Base-by-base conservation (phyloP, 2,113 vertebrate species). In the Nestor notabilis region DNA sequence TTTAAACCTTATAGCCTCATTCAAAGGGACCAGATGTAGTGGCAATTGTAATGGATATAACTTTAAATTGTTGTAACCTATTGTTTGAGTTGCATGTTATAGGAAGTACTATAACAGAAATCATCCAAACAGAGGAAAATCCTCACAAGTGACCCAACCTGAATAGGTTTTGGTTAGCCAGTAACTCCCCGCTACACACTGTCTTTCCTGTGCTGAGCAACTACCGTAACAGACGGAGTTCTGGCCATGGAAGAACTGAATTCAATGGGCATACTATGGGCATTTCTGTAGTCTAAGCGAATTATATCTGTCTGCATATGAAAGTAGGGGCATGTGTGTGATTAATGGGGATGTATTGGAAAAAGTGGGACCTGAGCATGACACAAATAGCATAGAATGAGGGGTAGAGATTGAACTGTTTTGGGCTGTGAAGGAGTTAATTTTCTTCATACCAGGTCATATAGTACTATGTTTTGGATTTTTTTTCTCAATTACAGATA, bases 81-180 rank as follows among this genome's bases (percentile, higher is more conserved):
- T 52, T 50, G 33, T 46, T 43, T 63, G 37, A 71, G 14, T 41
- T 63, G 10, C 0, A 0, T 28, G 25, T 41, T 80, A 2, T 7
- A 24, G 27, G 29, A 86, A 43, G 18, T 6, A 1, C 21, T 33
- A 1, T 2, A 56, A 44, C 64, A 52, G 46, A 53, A 91, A 47
- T 23, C 9, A 3, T 23, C 5, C 27, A 58, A 56, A 14, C 8
- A 47, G 49, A 43, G 29, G n/a, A 55, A 25, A 60, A 77, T 28
- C 9, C 23, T 80, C 23, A 23, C 6, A 56, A 12, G 70, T 60
- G 35, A 80, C 49, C 10, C 39, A 37, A 6, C 35, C 7, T 35
- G 24, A 47, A 20, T 0, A 60, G 27, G 23, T 52, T 81, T 91
- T n/a, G 44, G 29, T 31, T n/a, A 68, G 14, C 1, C 7, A 46